Evolutionary conservation across 2,113 vertebrate genomes (phyloP).

Genomic region (Felis chaus): DNA sequence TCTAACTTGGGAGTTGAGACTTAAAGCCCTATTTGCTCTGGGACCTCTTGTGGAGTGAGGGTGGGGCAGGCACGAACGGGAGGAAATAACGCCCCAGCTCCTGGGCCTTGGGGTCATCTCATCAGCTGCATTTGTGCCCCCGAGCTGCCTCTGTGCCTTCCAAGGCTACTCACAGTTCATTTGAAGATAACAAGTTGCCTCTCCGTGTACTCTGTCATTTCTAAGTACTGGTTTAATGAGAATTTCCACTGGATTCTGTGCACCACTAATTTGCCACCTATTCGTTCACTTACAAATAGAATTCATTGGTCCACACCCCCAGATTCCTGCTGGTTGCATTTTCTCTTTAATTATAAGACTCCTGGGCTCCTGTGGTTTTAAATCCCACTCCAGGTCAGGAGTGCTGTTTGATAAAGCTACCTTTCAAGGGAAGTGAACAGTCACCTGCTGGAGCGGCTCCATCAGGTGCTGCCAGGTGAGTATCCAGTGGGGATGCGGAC

Average conservation of each 20-base stretch:
- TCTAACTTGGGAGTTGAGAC: neutral
- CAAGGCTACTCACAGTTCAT: neutral
- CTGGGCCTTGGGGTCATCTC: neutral
- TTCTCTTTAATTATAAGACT: conserved; percentile 38
- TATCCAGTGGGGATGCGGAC: neutral
- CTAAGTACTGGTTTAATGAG: conserved; percentile 55
- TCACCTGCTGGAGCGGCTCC: neutral
- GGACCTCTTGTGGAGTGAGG: neutral
- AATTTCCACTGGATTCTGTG: conserved; percentile 42
- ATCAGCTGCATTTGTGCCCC: neutral
- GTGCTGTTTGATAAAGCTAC: neutral
- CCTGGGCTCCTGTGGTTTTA: neutral
- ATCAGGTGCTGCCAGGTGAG: neutral
- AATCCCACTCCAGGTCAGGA: neutral
- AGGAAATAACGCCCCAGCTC: neutral
- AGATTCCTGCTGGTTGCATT: neutral
- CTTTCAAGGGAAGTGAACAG: neutral
- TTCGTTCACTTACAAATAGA: conserved; percentile 37
- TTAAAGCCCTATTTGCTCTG: neutral
- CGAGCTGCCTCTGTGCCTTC: neutral
- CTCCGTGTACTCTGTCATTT: neutral
- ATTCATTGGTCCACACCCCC: neutral
- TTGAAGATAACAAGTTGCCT: neutral
- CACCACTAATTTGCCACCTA: neutral
- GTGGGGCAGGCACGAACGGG: neutral